Evolutionary conservation across 1,140 invertebrate species (phyloP).

Genomic region (Neomicropteryx cornuta): DNA sequence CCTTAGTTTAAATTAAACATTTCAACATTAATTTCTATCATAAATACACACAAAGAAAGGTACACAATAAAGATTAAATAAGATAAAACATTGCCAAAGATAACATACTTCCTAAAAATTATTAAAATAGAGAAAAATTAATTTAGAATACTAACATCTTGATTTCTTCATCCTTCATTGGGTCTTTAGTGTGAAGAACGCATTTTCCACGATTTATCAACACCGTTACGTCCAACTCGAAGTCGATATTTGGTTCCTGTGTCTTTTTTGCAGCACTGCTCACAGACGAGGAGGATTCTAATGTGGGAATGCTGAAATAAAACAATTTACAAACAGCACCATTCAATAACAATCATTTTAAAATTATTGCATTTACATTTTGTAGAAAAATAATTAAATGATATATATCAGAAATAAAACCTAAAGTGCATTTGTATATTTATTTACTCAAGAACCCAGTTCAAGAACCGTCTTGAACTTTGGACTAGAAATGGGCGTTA

Average conservation of each 20-base stretch:
- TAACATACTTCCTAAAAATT: too few relatives aligned
- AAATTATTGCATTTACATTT: too few relatives aligned
- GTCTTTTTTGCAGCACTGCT: constrained; percentile 43
- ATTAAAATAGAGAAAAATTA: constrained; percentile 4
- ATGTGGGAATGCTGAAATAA: constrained; percentile 22
- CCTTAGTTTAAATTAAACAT: too few relatives aligned
- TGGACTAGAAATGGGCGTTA: too few relatives aligned
- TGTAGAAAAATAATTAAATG: constrained; percentile 6
- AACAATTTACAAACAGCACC: constrained; percentile 2
- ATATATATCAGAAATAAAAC: constrained; percentile 1
- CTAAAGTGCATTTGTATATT: too few relatives aligned
- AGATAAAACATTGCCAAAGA: too few relatives aligned
- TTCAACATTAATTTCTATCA: too few relatives aligned
- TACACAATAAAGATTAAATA: too few relatives aligned
- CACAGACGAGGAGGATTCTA: constrained; percentile 30
- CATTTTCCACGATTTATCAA: constrained; percentile 95
- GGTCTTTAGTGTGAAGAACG: constrained; percentile 88
- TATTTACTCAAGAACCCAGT: too few relatives aligned
- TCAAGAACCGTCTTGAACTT: too few relatives aligned
- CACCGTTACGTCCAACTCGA: constrained; percentile 93
- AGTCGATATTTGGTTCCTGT: constrained; percentile 89
- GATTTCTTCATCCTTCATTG: constrained; percentile 51
- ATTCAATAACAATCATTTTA: too few relatives aligned
- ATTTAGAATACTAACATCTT: constrained; percentile 23
- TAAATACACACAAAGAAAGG: too few relatives aligned